Conservation (phyloP, 2,797 vertebrate genomes). For the Lates japonicus region DNA sequence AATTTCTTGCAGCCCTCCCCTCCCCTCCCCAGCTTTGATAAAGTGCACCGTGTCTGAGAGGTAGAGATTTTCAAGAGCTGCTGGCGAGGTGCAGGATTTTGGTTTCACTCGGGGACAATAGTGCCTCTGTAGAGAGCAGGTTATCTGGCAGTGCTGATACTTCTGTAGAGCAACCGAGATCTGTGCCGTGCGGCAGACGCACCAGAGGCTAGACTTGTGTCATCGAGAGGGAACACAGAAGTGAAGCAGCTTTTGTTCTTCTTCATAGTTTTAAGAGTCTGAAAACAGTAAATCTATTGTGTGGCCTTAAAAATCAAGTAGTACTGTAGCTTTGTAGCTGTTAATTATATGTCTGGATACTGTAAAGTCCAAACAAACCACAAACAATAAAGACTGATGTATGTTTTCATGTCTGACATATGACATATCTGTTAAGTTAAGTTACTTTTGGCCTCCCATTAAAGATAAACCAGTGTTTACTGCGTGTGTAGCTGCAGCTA, state of each 20-base stretch:
- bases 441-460: background rate
- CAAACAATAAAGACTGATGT: slow-evolving; percentile 18
- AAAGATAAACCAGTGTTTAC: slow-evolving; percentile 16
- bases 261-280: slow-evolving; percentile 15
- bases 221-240: slow-evolving; percentile 50
- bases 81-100: slow-evolving; percentile 63
- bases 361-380: slow-evolving; percentile 46
- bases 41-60: slow-evolving; percentile 73
- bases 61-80: slow-evolving; percentile 60
- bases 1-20: slow-evolving; percentile 33
- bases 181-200: slow-evolving; percentile 43
- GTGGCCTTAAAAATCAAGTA: background rate
- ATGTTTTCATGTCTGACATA: slow-evolving; percentile 24
- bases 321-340: slow-evolving; percentile 3
- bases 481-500: slow-evolving; percentile 12
- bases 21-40: slow-evolving; percentile 70
- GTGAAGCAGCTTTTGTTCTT: slow-evolving; percentile 59
- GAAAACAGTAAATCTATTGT: slow-evolving; percentile 57
- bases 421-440: no score
- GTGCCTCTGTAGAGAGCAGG: slow-evolving; percentile 73
- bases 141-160: slow-evolving; percentile 69
- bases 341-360: slow-evolving; percentile 48
- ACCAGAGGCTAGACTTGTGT: slow-evolving; percentile 58
- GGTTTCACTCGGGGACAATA: slow-evolving; percentile 82
- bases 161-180: slow-evolving; percentile 56